These are phyloP conservation scores for Rhingia rostrata DNA, from an alignment of 2,888 invertebrate genomes.

Conservation along the genomic window DNA sequence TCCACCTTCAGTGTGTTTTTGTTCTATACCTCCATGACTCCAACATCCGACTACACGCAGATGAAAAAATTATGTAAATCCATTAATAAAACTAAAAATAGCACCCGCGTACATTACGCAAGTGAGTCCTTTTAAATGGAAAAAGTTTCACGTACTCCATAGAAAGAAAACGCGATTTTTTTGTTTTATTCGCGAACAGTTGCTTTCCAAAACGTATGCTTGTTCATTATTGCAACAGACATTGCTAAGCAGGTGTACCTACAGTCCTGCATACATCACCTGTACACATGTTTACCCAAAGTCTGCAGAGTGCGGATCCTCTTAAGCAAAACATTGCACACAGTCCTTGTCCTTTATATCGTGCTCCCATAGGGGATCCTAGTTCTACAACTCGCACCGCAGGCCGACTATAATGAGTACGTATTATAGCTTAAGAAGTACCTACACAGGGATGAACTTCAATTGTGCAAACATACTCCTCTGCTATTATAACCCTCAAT, in stretches of 20 bases:
- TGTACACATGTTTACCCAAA: conserved; percentile 41
- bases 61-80: too few relatives aligned
- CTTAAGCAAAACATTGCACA: conserved; percentile 44
- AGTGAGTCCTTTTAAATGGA: conserved; percentile 18
- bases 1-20: too few relatives aligned
- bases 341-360: conserved; percentile 30
- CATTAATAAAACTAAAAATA: not conserved
- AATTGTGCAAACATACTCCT: conserved; percentile 21
- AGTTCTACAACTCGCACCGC: not conserved
- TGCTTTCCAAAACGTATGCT: conserved; percentile 34
- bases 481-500: conserved; percentile 35
- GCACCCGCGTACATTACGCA: not conserved
- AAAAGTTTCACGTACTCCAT: conserved; percentile 37
- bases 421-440: conserved; percentile 64
- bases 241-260: conserved; percentile 17
- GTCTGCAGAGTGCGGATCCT: conserved; percentile 59
- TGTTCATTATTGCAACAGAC: conserved; percentile 43
- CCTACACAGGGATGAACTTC: conserved; percentile 23
- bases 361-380: conserved; percentile 3
- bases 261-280: not conserved
- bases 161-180: conserved; percentile 20
- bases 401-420: conserved; percentile 63
- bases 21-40: too few relatives aligned
- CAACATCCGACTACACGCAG: too few relatives aligned
- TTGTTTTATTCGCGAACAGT: conserved; percentile 56